A percentile compares a stretch with the other conserved stretches of the same genome.
Conservation (phyloP, 2,888 invertebrate genomes). For the Epinotia demarniana region DNA sequence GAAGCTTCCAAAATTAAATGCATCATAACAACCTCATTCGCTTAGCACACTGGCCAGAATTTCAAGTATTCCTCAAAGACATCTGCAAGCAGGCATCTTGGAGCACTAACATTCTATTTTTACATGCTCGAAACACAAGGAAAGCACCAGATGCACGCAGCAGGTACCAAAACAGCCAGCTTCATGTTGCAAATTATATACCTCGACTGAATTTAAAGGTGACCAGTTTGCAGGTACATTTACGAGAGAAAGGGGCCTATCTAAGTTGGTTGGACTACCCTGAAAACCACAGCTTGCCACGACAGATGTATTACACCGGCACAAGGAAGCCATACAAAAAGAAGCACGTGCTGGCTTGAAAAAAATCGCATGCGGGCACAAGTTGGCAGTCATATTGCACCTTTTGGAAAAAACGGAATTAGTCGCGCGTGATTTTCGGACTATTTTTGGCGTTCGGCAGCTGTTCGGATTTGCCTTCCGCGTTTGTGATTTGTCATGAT, state of each 20-base stretch:
- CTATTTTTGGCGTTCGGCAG: conserved; percentile 64
- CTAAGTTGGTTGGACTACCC: conserved; percentile 56
- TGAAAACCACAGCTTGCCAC: conserved; percentile 78
- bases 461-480: conserved; percentile 36
- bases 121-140: conserved; percentile 65
- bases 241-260: conserved; percentile 43
- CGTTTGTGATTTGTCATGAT: conserved; percentile 34
- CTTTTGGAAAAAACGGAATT: conserved; percentile 60
- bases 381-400: conserved; percentile 73
- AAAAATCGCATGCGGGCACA: conserved; percentile 82
- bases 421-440: conserved; percentile 69
- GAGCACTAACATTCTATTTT: conserved; percentile 68
- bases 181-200: conserved; percentile 78
- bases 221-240: neutral
- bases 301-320: conserved; percentile 79
- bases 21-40: conserved; percentile 31
- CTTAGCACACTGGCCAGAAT: conserved; percentile 35
- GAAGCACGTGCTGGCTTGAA: conserved; percentile 75
- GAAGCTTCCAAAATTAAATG: conserved; percentile 18
- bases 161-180: conserved; percentile 76
- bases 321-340: conserved; percentile 77
- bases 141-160: conserved; percentile 77
- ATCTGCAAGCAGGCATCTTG: conserved; percentile 48
- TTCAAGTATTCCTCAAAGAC: conserved; percentile 43
- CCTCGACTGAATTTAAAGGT: conserved; percentile 55